phyloP scores from a whole-genome alignment of 2,113 vertebrate species.

The Marmota flaviventris region DNA sequence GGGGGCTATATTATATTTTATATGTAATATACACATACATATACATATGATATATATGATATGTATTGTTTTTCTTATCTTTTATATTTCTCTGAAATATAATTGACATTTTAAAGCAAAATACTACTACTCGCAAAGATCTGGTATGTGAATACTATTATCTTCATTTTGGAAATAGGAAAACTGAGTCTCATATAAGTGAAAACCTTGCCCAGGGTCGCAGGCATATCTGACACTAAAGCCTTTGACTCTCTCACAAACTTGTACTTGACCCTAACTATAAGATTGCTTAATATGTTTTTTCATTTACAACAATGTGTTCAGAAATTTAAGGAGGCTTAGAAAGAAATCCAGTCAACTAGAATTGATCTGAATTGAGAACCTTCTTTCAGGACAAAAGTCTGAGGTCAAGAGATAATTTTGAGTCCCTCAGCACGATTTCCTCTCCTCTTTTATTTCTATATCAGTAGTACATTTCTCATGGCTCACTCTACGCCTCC shows the following conservation, averaged over 20 bases:
- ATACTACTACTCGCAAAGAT: background rate
- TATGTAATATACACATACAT: background rate
- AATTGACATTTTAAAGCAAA: background rate
- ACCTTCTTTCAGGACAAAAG: background rate
- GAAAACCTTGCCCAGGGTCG: background rate
- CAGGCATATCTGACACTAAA: background rate
- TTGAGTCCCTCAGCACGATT: background rate
- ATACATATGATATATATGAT: background rate
- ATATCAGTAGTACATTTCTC: background rate
- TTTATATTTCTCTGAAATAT: conserved; percentile 49
- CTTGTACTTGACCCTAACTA: background rate
- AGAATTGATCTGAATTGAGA: background rate
- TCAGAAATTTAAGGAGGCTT: background rate
- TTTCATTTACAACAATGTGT: background rate
- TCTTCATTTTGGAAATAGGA: conserved; percentile 16
- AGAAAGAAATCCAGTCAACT: background rate
- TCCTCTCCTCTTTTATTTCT: background rate
- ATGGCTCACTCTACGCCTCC: background rate
- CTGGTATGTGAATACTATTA: background rate
- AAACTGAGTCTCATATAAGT: background rate
- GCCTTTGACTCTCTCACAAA: background rate
- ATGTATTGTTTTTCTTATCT: background rate
- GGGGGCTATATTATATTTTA: no score
- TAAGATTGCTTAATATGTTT: background rate
- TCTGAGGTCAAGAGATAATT: conserved; percentile 13